These are phyloP conservation scores for Chrysolophus pictus DNA, from an alignment of 2,797 vertebrate species.

Conservation along the genomic window DNA sequence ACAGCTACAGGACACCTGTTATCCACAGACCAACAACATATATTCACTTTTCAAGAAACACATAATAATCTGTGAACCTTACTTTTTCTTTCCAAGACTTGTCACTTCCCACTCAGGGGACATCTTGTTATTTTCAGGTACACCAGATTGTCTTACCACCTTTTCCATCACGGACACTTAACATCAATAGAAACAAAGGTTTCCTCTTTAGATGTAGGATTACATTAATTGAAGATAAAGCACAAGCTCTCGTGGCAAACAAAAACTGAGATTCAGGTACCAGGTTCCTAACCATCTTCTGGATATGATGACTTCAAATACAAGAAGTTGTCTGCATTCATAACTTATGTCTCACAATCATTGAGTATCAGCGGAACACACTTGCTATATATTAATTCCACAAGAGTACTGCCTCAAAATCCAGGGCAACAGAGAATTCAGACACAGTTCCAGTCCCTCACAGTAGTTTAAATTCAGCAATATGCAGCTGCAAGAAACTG, in stretches of 20 bases:
- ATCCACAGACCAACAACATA: not conserved
- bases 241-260: not conserved
- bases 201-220: not conserved
- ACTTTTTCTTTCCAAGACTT: not conserved
- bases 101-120: not conserved
- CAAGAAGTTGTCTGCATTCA: not conserved
- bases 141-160: constrained; percentile 24
- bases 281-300: constrained; percentile 4
- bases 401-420: not conserved
- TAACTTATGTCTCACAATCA: not conserved
- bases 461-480: not conserved
- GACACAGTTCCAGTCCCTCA: not conserved
- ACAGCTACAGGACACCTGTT: constrained; percentile 1
- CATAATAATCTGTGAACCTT: not conserved
- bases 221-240: constrained; percentile 8
- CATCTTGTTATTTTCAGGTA: constrained; percentile 19
- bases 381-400: not conserved
- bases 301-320: not conserved
- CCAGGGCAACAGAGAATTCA: not conserved
- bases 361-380: not conserved
- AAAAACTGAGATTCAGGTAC: constrained; percentile 1
- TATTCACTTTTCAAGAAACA: constrained; percentile 1
- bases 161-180: constrained; percentile 29
- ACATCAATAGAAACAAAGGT: not conserved
- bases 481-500: not conserved